A percentile compares a stretch with the other conserved stretches of the same genome.
Evolutionary conservation across 2,797 vertebrate species (phyloP).

Genomic region (Microchirus variegatus): DNA sequence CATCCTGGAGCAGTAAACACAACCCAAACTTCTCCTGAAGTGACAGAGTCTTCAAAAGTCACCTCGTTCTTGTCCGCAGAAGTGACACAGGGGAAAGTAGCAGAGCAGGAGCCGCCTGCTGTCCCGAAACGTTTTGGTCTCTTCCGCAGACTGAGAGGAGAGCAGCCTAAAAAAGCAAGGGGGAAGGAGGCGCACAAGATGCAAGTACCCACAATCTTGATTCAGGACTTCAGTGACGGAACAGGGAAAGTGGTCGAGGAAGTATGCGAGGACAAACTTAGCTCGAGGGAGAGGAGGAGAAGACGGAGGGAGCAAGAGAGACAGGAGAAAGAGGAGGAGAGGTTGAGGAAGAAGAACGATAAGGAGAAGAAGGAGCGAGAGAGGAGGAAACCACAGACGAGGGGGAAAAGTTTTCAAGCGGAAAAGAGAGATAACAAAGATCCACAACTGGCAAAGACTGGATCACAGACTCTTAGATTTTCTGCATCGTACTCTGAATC

Average conservation of each 20-base stretch:
- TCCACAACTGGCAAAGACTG: constrained; percentile 21
- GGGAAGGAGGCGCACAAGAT: constrained; percentile 54
- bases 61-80: background rate
- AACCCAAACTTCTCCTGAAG: constrained; percentile 5
- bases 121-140: constrained; percentile 72
- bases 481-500: constrained; percentile 78
- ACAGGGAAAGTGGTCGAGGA: constrained; percentile 26
- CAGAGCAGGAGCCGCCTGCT: constrained; percentile 10
- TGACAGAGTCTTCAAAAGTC: constrained; percentile 1
- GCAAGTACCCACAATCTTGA: constrained; percentile 79
- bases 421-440: constrained; percentile 41
- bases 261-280: constrained; percentile 57
- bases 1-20: constrained; percentile 7
- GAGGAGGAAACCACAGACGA: constrained; percentile 83
- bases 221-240: constrained; percentile 83
- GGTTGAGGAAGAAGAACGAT: constrained; percentile 63
- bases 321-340: constrained; percentile 70
- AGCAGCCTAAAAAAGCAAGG: constrained; percentile 49
- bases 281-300: constrained; percentile 74
- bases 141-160: constrained; percentile 75
- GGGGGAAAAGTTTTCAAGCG: constrained; percentile 83
- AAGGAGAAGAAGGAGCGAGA: constrained; percentile 79
- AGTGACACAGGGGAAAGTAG: background rate
- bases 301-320: constrained; percentile 76
- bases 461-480: constrained; percentile 55